Percentiles rank a stretch among this genome's conserved stretches.
Evolutionary conservation across 2,797 vertebrate genomes (phyloP).

Genomic region (Chiloscyllium punctatum): DNA sequence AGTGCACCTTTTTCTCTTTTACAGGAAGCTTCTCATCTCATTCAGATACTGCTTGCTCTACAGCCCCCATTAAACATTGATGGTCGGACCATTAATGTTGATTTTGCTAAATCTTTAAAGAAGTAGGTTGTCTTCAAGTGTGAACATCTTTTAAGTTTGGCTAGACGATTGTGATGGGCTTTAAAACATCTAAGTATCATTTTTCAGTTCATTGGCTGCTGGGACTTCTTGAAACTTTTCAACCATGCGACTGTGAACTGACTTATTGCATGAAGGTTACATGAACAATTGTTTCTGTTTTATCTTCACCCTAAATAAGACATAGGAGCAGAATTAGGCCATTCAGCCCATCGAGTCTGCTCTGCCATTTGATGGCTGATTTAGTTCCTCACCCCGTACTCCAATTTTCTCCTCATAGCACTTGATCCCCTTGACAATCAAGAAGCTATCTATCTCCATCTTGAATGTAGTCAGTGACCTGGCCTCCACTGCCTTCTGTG

Average conservation of each 20-base stretch:
- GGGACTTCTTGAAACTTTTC: not conserved
- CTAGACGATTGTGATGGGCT: not conserved
- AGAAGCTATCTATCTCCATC: too few species aligned
- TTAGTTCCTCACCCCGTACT: too few species aligned
- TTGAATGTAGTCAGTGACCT: too few species aligned
- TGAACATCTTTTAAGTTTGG: not conserved
- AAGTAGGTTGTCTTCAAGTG: conserved; percentile 68
- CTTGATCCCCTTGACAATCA: too few species aligned
- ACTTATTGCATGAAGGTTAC: not conserved
- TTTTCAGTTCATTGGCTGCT: not conserved
- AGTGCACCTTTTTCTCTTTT: conserved; percentile 42
- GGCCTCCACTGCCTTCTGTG: too few species aligned
- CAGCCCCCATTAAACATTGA: conserved; percentile 80
- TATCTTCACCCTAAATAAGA: not conserved
- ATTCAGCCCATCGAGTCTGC: too few species aligned
- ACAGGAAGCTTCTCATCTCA: conserved; percentile 85
- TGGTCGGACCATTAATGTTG: conserved; percentile 81
- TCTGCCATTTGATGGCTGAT: too few species aligned
- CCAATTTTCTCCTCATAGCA: too few species aligned
- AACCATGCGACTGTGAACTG: not conserved
- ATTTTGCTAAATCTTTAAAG: conserved; percentile 91
- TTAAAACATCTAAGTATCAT: not conserved
- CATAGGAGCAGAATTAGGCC: too few species aligned
- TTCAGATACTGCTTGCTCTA: conserved; percentile 79
- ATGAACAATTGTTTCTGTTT: not conserved